Evolutionary conservation across 2,113 vertebrate genomes (phyloP).

Genomic region (Platysteira castanea): DNA sequence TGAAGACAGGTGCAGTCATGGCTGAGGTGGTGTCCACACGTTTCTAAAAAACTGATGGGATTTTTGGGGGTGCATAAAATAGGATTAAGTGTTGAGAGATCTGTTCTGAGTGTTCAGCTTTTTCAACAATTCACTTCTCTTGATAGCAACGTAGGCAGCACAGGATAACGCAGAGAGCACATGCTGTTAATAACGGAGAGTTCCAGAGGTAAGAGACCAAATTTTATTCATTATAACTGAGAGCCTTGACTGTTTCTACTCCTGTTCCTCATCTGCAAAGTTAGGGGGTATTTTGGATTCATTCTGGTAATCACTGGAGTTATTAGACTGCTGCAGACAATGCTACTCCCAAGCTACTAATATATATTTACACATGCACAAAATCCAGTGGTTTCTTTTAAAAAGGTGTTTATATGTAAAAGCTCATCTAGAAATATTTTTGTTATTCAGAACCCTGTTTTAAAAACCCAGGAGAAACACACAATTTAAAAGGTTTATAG

Average conservation of each 20-base stretch:
- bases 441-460: neutral
- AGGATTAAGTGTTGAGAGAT: neutral
- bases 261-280: neutral
- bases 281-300: neutral
- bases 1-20: neutral
- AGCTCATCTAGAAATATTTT: neutral
- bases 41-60: neutral
- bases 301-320: neutral
- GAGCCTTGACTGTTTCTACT: neutral
- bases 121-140: slow-evolving; percentile 1
- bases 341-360: neutral
- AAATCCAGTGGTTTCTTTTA: neutral
- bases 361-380: rapidly evolving
- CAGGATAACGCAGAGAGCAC: slow-evolving; percentile 70
- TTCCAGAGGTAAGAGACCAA: slow-evolving; percentile 75
- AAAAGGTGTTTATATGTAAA: neutral
- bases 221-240: rapidly evolving
- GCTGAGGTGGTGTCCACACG: neutral
- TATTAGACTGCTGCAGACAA: neutral
- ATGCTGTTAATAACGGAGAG: slow-evolving; percentile 67
- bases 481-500: neutral
- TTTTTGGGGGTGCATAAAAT: neutral
- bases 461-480: neutral
- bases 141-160: slow-evolving; percentile 72
- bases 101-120: neutral